phyloP scores from a whole-genome alignment of 2,888 invertebrate genomes.

The Andrena haemorrhoa region DNA sequence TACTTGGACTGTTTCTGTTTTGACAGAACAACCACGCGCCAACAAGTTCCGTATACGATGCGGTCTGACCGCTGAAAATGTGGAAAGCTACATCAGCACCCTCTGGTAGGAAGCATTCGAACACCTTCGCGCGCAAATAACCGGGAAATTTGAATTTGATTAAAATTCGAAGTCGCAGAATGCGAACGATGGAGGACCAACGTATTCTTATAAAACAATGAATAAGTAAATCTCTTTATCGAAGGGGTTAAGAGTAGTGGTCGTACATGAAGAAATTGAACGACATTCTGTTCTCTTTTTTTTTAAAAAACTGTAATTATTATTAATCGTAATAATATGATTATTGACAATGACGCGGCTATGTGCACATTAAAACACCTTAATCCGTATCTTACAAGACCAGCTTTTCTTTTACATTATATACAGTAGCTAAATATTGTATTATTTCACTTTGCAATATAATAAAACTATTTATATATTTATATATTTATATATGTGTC shows the following conservation, averaged over 20 bases:
- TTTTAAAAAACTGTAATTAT: slow-evolving; percentile 84
- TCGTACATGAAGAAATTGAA: slow-evolving; percentile 4
- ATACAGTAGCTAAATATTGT: slow-evolving; percentile 84
- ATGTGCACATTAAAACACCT: slow-evolving; percentile 87
- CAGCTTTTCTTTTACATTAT: slow-evolving; percentile 85
- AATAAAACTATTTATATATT: slow-evolving; percentile 80
- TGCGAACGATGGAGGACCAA: too few species aligned
- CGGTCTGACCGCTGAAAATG: background rate
- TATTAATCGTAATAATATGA: slow-evolving; percentile 85
- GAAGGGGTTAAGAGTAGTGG: background rate
- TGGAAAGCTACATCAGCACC: background rate
- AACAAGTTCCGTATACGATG: background rate
- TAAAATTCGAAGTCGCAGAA: too few species aligned
- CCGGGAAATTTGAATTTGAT: too few species aligned
- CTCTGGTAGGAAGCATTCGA: slow-evolving; percentile 3
- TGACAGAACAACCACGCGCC: background rate
- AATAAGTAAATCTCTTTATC: background rate
- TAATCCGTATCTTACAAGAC: slow-evolving; percentile 86
- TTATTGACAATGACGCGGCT: slow-evolving; percentile 85
- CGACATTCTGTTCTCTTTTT: slow-evolving; percentile 86
- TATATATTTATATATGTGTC: slow-evolving; percentile 73
- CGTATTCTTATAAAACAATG: too few species aligned
- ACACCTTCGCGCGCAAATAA: too few species aligned
- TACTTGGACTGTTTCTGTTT: background rate
- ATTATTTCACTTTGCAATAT: slow-evolving; percentile 79